Conservation (phyloP, 2,113 vertebrate genomes). For the Tympanuchus pallidicinctus region DNA sequence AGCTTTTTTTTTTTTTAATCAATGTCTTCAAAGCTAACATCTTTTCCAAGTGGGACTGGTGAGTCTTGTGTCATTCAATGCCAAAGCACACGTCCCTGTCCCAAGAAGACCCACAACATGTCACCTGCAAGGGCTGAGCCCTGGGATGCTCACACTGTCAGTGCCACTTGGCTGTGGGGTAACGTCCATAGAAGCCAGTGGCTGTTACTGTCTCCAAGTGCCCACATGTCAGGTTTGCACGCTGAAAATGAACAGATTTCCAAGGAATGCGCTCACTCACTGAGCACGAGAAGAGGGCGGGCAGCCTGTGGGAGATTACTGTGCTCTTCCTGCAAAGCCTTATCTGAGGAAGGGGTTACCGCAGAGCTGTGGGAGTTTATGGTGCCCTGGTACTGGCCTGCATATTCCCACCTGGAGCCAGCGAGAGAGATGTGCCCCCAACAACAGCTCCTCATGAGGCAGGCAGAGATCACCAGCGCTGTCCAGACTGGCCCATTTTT, state of each 20-base stretch:
- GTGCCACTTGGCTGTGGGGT: neutral
- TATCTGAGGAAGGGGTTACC: slow-evolving; percentile 30
- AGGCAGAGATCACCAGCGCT: neutral
- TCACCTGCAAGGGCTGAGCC: neutral
- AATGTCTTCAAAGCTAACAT: neutral
- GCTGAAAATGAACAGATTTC: slow-evolving; percentile 63
- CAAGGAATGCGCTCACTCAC: slow-evolving; percentile 33
- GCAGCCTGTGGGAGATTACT: neutral
- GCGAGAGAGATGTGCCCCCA: rapidly evolving
- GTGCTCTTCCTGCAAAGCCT: neutral
- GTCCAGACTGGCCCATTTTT: slow-evolving; percentile 19
- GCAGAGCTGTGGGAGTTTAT: neutral
- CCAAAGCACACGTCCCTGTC: neutral
- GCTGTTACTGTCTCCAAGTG: neutral
- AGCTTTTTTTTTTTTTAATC: neutral
- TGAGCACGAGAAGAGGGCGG: neutral
- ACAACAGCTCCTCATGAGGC: neutral
- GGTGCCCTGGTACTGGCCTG: neutral
- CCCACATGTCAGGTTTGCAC: neutral
- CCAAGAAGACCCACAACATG: neutral
- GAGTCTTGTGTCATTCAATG: neutral
- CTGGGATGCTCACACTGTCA: neutral
- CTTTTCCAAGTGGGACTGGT: neutral
- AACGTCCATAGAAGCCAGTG: neutral
- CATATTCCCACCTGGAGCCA: neutral